Percentiles rank a stretch among this genome's conserved stretches.
phyloP scores from a whole-genome alignment of 2,113 vertebrate genomes.

The Antechinus flavipes region DNA sequence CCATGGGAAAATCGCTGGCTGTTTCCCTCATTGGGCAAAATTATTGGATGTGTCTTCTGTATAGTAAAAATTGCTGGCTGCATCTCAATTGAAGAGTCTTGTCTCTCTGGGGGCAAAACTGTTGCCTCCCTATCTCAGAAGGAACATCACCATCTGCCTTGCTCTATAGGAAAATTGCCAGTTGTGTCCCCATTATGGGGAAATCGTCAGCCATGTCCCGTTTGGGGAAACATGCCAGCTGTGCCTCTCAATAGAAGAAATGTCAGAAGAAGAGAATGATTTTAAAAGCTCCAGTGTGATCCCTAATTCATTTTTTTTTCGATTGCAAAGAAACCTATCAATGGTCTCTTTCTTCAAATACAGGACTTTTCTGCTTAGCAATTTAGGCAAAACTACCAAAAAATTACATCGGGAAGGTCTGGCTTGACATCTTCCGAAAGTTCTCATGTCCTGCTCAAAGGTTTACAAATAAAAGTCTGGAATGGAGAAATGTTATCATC shows the following conservation, averaged over 20 bases:
- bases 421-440: neutral
- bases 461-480: neutral
- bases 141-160: conserved; percentile 72
- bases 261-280: conserved; percentile 46
- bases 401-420: neutral
- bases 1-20: conserved; percentile 43
- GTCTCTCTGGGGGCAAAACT: conserved; percentile 71
- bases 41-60: conserved; percentile 53
- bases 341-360: neutral
- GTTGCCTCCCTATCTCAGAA: conserved; percentile 68
- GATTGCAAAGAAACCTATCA: neutral
- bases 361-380: neutral
- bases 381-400: neutral
- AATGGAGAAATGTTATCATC: neutral
- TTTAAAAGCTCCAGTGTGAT: neutral
- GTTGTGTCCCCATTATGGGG: conserved; percentile 61
- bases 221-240: conserved; percentile 49
- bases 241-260: conserved; percentile 17
- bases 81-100: conserved; percentile 55
- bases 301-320: neutral
- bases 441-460: neutral
- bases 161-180: conserved; percentile 63
- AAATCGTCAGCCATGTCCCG: conserved; percentile 54
- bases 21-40: conserved; percentile 59
- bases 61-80: conserved; percentile 59